These are phyloP conservation scores for Temnothorax rugatulus DNA, from an alignment of 2,888 invertebrate genomes.

Conservation along the genomic window DNA sequence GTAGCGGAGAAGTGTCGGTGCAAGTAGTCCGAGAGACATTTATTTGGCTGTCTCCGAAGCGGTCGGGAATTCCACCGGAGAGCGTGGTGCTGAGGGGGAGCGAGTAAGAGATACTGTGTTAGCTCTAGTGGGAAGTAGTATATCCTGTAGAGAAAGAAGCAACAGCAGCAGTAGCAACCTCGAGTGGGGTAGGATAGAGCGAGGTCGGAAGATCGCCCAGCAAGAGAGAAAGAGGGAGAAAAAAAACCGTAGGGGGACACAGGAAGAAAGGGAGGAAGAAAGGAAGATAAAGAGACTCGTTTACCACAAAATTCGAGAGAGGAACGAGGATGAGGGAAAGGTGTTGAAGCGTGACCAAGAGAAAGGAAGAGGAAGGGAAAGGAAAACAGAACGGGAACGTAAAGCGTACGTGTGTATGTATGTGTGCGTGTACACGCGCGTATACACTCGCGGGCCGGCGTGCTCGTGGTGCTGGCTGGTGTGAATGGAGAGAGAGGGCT, in stretches of 20 bases:
- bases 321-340: conserved; percentile 71
- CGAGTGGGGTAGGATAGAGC: conserved; percentile 47
- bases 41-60: conserved; percentile 76
- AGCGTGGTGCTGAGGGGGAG: conserved; percentile 61
- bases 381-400: conserved; percentile 72
- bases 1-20: conserved; percentile 73
- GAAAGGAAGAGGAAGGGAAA: conserved; percentile 75
- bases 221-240: conserved; percentile 52
- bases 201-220: conserved; percentile 36
- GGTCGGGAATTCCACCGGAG: conserved; percentile 74
- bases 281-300: conserved; percentile 71
- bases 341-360: conserved; percentile 79
- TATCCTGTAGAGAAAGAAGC: conserved; percentile 61
- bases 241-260: conserved; percentile 41
- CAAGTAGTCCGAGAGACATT: conserved; percentile 79
- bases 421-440: conserved; percentile 17
- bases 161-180: conserved; percentile 35
- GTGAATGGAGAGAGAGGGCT: conserved; percentile 62
- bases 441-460: conserved; percentile 39
- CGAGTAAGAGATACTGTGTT: conserved; percentile 40
- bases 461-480: conserved; percentile 41
- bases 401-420: conserved; percentile 47
- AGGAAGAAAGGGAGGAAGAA: conserved; percentile 56
- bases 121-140: conserved; percentile 48
- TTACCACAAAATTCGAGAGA: conserved; percentile 72